A percentile compares a stretch with the other conserved stretches of the same genome.
phyloP scores from a whole-genome alignment of 2,797 vertebrate genomes.

The Anniella stebbinsi region DNA sequence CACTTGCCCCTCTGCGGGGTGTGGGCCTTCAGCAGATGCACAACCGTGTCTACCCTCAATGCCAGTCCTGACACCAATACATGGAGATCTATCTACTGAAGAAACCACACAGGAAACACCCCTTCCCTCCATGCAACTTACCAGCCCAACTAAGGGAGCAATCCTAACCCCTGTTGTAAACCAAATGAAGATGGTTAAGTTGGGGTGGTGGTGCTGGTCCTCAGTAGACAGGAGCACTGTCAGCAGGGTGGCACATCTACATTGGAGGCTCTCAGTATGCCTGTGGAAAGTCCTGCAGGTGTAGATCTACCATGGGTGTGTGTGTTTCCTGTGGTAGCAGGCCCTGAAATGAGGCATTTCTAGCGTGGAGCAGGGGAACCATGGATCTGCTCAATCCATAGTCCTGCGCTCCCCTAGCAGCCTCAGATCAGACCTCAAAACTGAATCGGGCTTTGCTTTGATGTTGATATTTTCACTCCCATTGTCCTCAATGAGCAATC shows the following conservation, averaged over 20 bases:
- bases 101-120: neutral
- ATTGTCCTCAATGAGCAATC: neutral
- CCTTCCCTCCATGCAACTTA: neutral
- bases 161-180: neutral
- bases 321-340: neutral
- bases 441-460: neutral
- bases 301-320: neutral
- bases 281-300: neutral
- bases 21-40: too few relatives aligned
- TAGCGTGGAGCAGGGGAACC: neutral
- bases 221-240: neutral
- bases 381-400: neutral
- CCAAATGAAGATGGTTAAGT: neutral
- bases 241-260: neutral
- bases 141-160: neutral
- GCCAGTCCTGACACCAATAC: neutral
- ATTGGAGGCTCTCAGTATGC: neutral
- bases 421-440: neutral
- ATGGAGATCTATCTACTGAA: neutral
- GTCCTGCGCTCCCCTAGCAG: neutral
- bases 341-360: neutral
- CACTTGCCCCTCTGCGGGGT: too few relatives aligned
- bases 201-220: neutral
- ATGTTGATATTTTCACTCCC: neutral
- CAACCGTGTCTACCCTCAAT: too few relatives aligned